Percentiles rank a stretch among this genome's conserved stretches.
Evolutionary conservation across 2,888 invertebrate species (phyloP).

Genomic region (Pasiphila rectangulata): DNA sequence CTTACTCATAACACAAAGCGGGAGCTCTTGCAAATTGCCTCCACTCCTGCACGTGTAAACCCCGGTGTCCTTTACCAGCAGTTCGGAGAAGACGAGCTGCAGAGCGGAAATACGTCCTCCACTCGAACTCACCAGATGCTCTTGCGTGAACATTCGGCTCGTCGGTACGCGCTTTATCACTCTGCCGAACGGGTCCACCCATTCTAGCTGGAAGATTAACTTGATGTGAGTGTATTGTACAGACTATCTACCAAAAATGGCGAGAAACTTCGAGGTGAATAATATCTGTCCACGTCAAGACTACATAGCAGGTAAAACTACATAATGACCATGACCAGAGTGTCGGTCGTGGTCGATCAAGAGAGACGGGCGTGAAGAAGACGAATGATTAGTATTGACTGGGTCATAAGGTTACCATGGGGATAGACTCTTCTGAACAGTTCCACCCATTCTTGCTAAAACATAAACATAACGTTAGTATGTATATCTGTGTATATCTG

Average conservation of each 20-base stretch:
- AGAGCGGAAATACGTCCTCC: conserved; percentile 44
- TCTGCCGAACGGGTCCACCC: conserved; percentile 54
- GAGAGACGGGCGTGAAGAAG: too few relatives aligned
- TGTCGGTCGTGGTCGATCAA: too few relatives aligned
- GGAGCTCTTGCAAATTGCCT: conserved; percentile 37
- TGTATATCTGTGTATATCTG: too few relatives aligned
- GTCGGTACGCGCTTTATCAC: conserved; percentile 42
- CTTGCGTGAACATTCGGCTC: conserved; percentile 53
- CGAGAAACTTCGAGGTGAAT: background rate
- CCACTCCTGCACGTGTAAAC: conserved; percentile 58
- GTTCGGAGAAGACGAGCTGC: conserved; percentile 45
- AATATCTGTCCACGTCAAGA: too few relatives aligned
- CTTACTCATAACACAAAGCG: conserved; percentile 64
- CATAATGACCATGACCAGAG: too few relatives aligned
- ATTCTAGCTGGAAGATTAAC: conserved; percentile 51
- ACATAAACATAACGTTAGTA: too few relatives aligned
- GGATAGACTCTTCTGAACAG: too few relatives aligned
- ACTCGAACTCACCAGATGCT: conserved; percentile 43
- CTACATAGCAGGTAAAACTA: too few relatives aligned
- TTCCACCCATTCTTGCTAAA: too few relatives aligned
- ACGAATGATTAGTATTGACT: too few relatives aligned
- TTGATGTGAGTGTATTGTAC: background rate
- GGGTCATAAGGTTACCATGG: too few relatives aligned
- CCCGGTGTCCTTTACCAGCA: conserved; percentile 54
- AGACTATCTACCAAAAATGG: too few relatives aligned